These are phyloP conservation scores for Dynastes maya DNA, from an alignment of 2,888 invertebrate genomes.

Conservation along the genomic window DNA sequence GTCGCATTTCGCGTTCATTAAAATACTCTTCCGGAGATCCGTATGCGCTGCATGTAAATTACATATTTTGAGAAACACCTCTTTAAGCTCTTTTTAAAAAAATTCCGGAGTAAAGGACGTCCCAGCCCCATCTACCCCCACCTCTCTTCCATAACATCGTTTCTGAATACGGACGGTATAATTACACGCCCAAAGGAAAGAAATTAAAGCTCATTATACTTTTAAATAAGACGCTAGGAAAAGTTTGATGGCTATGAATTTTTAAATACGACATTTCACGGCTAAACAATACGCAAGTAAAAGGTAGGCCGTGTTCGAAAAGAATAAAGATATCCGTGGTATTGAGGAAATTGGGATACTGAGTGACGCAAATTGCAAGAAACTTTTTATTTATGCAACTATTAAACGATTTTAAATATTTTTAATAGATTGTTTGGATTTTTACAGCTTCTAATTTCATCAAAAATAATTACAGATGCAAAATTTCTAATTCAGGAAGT, in stretches of 20 bases:
- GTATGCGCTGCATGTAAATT: slow-evolving; percentile 44
- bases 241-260: slow-evolving; percentile 45
- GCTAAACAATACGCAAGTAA: slow-evolving; percentile 17
- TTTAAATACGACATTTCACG: slow-evolving; percentile 32
- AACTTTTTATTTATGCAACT: too few species aligned
- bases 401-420: too few species aligned
- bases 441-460: too few species aligned
- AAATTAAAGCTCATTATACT: slow-evolving; percentile 47
- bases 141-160: too few species aligned
- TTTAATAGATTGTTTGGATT: too few species aligned
- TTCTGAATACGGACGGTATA: slow-evolving; percentile 33
- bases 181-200: slow-evolving; percentile 41
- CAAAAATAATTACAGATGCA: too few species aligned
- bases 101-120: slow-evolving; percentile 16
- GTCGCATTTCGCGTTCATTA: slow-evolving; percentile 34
- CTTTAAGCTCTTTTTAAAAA: slow-evolving; percentile 35
- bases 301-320: too few species aligned
- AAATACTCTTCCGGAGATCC: slow-evolving; percentile 37
- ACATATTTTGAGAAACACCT: slow-evolving; percentile 42
- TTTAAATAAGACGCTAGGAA: slow-evolving; percentile 37
- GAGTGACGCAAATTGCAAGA: too few species aligned
- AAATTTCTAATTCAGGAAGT: too few species aligned
- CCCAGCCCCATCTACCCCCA: background rate
- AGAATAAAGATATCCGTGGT: background rate
- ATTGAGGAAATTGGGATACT: too few species aligned